Conservation (phyloP, 2,888 invertebrate species). For the Dysmachus trigonus region DNA sequence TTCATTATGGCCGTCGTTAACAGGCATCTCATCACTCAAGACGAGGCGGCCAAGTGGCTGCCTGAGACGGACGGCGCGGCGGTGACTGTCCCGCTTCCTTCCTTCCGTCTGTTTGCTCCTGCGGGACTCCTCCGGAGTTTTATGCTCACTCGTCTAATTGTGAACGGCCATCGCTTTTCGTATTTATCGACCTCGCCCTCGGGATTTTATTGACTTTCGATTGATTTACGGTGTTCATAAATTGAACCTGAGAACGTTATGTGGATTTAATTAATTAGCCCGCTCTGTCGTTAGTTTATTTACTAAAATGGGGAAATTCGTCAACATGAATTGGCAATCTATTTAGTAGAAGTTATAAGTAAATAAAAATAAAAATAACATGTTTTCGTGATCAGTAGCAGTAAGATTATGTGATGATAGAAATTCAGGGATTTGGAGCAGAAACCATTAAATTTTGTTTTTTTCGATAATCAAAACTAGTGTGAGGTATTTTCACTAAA, state of each 20-base stretch:
- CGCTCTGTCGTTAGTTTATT: not conserved
- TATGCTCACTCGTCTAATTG: constrained; percentile 2
- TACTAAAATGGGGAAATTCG: not conserved
- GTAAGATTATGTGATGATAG: too few relatives aligned
- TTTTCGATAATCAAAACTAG: too few relatives aligned
- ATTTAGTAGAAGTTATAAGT: not conserved
- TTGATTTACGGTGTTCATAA: constrained; percentile 33
- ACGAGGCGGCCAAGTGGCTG: not conserved
- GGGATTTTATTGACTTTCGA: constrained; percentile 38
- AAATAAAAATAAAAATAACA: not conserved
- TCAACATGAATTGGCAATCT: not conserved
- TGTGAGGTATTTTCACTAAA: too few relatives aligned
- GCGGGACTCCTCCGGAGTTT: not conserved
- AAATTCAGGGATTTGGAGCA: not conserved
- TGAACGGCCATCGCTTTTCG: not conserved
- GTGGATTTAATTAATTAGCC: constrained; percentile 35
- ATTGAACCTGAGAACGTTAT: not conserved
- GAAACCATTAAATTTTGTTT: not conserved
- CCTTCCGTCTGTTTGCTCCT: too few relatives aligned
- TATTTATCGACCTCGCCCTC: constrained; percentile 25
- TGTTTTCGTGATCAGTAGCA: not conserved
- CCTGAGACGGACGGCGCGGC: too few relatives aligned
- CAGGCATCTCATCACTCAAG: constrained; percentile 5
- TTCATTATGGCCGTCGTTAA: constrained; percentile 25
- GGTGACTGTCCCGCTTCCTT: constrained; percentile 8